Evolutionary conservation across 1,140 invertebrate genomes (phyloP).

Genomic region (Dendrolimus kikuchii): DNA sequence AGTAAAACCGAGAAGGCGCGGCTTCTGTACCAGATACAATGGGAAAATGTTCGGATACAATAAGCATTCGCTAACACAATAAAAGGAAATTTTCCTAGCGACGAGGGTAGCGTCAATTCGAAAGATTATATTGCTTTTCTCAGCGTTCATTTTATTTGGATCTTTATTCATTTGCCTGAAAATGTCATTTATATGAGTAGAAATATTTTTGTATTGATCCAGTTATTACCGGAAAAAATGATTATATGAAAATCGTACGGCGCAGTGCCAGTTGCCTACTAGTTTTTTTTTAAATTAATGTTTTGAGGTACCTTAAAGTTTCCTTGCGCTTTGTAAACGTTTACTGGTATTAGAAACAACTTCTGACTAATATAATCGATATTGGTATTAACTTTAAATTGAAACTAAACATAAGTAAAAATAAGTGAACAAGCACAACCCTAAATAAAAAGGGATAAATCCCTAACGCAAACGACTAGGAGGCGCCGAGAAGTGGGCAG

Average conservation of each 20-base stretch:
- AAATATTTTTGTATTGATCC: too few species aligned
- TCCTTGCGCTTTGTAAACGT: too few species aligned
- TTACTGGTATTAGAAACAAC: too few species aligned
- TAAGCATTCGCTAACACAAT: constrained; percentile 60
- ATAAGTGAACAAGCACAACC: constrained; percentile 25
- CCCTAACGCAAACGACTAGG: constrained; percentile 40
- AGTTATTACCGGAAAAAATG: too few species aligned
- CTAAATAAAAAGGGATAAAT: constrained; percentile 47
- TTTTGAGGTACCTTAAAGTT: too few species aligned
- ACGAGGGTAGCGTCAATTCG: constrained; percentile 30
- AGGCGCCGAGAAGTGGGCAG: constrained; percentile 42
- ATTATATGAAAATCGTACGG: too few species aligned
- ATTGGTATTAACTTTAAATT: too few species aligned
- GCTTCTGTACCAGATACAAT: constrained; percentile 36
- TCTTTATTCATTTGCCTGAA: constrained; percentile 21
- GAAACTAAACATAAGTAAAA: constrained; percentile 2
- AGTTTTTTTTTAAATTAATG: too few species aligned
- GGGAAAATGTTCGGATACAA: constrained; percentile 52
- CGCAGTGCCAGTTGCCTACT: too few species aligned
- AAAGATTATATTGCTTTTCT: constrained; percentile 33
- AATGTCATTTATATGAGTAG: constrained; percentile 16
- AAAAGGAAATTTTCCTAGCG: constrained; percentile 55
- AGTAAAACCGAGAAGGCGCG: constrained; percentile 38
- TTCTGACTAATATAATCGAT: too few species aligned
- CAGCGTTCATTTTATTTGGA: constrained; percentile 24